Conservation (phyloP, 2,113 vertebrate species). For the Stigmatopora argus region DNA sequence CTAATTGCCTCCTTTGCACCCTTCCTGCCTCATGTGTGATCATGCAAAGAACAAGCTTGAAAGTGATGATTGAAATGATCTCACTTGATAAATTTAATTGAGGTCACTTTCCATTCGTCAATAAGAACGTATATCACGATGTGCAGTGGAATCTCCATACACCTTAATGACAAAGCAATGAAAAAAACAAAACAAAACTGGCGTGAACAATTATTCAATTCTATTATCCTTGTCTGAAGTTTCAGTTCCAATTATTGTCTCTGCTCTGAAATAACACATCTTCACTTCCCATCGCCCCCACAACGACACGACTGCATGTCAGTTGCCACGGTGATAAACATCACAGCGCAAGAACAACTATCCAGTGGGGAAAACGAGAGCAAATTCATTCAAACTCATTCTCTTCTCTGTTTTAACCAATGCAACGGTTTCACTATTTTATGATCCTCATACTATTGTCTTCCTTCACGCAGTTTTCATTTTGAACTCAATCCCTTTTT, state of each 20-base stretch:
- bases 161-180: conserved; percentile 10
- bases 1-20: not conserved
- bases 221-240: conserved; percentile 8
- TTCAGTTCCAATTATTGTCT: conserved; percentile 32
- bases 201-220: conserved; percentile 16
- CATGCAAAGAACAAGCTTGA: conserved; percentile 3
- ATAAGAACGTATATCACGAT: not conserved
- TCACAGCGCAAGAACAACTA: conserved; percentile 37
- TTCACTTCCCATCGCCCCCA: conserved; percentile 51
- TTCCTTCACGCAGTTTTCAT: not conserved
- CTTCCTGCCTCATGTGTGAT: not conserved
- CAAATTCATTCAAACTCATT: conserved; percentile 15
- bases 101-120: conserved; percentile 9
- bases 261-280: conserved; percentile 45
- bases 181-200: conserved; percentile 19
- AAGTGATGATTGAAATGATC: conserved; percentile 18
- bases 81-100: conserved; percentile 2
- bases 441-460: not conserved
- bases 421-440: conserved; percentile 12
- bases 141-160: conserved; percentile 4
- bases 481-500: not conserved
- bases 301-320: conserved; percentile 44
- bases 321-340: conserved; percentile 59
- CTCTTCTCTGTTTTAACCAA: not conserved
- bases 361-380: conserved; percentile 22